Evolutionary conservation across 2,888 invertebrate species (phyloP).

Genomic region (Thera britannica): DNA sequence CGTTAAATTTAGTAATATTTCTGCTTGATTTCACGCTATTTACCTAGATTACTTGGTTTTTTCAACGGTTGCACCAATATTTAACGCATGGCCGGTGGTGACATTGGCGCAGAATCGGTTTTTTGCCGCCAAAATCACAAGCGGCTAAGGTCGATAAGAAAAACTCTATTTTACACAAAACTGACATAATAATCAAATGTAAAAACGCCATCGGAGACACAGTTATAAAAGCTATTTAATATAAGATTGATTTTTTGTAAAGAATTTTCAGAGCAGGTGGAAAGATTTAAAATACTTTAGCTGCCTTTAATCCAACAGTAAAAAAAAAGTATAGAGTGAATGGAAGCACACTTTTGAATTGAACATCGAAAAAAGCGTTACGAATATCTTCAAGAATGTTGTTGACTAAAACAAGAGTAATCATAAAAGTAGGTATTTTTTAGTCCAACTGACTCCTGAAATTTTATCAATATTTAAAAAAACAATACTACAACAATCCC

Average conservation of each 20-base stretch:
- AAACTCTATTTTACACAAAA: slow-evolving; percentile 50
- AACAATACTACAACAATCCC: no score
- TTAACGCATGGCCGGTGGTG: slow-evolving; percentile 77
- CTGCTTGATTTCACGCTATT: slow-evolving; percentile 80
- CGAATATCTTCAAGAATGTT: no score
- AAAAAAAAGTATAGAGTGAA: no score
- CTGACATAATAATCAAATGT: slow-evolving; percentile 47
- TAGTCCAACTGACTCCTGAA: no score
- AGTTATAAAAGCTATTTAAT: slow-evolving; percentile 35
- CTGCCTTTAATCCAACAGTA: no score
- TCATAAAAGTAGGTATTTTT: no score
- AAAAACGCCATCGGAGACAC: slow-evolving; percentile 32
- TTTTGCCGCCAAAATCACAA: slow-evolving; percentile 70
- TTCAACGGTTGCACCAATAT: slow-evolving; percentile 73
- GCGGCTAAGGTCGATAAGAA: slow-evolving; percentile 57
- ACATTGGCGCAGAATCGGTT: slow-evolving; percentile 72
- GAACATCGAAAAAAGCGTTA: no score
- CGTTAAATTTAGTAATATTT: slow-evolving; percentile 68
- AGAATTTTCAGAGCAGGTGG: slow-evolving; percentile 12
- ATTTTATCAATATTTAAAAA: no score
- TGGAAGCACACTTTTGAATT: no score
- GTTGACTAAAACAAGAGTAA: no score
- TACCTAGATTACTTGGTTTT: slow-evolving; percentile 81
- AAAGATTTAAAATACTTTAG: background rate
- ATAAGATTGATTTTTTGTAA: slow-evolving; percentile 36